Conservation (phyloP, 1,140 invertebrate genomes). For the Sitobion miscanthi region DNA sequence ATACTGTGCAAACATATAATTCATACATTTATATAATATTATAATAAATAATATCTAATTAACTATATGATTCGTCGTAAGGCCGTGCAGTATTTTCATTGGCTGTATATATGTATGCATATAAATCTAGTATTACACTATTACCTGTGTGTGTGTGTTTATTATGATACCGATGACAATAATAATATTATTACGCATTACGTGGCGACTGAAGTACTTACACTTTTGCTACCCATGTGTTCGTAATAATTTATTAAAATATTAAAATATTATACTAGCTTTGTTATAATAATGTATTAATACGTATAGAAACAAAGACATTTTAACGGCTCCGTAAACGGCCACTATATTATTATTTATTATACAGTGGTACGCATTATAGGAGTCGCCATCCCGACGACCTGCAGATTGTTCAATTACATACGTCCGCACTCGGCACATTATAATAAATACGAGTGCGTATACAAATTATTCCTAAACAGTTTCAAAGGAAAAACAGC, state of each 20-base stretch:
- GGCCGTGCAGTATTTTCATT: no score
- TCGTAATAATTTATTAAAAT: neutral
- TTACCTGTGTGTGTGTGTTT: no score
- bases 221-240: neutral
- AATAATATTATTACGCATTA: no score
- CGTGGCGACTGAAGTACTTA: no score
- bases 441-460: neutral
- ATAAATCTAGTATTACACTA: no score
- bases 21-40: no score
- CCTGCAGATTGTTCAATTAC: neutral
- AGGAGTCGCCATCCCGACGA: neutral
- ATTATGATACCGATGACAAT: no score
- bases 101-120: no score
- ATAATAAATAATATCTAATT: no score
- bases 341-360: neutral
- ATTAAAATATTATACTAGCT: neutral
- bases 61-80: no score
- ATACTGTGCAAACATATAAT: no score
- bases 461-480: neutral
- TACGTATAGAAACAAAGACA: neutral
- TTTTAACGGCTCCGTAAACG: conserved; percentile 19
- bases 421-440: neutral
- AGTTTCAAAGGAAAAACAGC: neutral
- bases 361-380: neutral
- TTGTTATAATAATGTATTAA: neutral